These are phyloP conservation scores for Choristoneura fumiferana DNA, from an alignment of 1,140 invertebrate genomes.

Conservation along the genomic window DNA sequence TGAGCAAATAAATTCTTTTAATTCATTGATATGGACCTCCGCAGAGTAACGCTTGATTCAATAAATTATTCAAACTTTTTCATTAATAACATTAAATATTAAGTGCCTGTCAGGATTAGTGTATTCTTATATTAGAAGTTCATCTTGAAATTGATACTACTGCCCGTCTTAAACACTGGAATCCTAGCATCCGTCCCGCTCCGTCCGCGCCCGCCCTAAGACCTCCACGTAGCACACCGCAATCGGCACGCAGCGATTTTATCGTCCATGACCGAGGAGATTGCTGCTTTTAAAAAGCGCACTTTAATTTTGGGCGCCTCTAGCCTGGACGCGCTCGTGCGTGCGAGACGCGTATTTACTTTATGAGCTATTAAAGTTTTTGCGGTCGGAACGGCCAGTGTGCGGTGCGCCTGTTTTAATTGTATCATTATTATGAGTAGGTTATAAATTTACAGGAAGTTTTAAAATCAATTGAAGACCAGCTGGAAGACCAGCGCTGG, in stretches of 20 bases:
- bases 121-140: too few relatives aligned
- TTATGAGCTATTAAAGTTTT: conserved; percentile 59
- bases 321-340: conserved; percentile 48
- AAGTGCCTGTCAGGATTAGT: too few relatives aligned
- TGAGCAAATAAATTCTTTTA: too few relatives aligned
- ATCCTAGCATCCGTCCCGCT: neutral
- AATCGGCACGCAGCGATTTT: conserved; percentile 65
- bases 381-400: conserved; percentile 12
- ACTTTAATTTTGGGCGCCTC: conserved; percentile 56
- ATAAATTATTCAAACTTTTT: too few relatives aligned
- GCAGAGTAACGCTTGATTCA: too few relatives aligned
- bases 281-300: conserved; percentile 59
- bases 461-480: too few relatives aligned
- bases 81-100: too few relatives aligned
- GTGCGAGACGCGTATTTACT: conserved; percentile 55
- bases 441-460: too few relatives aligned
- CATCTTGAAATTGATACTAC: too few relatives aligned
- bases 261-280: conserved; percentile 60
- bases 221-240: conserved; percentile 31
- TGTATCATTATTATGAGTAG: too few relatives aligned
- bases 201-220: conserved; percentile 25
- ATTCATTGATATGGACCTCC: too few relatives aligned
- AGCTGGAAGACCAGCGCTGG: too few relatives aligned
- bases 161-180: neutral
- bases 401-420: neutral